Evolutionary conservation across 2,797 vertebrate genomes (phyloP).

Genomic region (Phoxinus dragarum): DNA sequence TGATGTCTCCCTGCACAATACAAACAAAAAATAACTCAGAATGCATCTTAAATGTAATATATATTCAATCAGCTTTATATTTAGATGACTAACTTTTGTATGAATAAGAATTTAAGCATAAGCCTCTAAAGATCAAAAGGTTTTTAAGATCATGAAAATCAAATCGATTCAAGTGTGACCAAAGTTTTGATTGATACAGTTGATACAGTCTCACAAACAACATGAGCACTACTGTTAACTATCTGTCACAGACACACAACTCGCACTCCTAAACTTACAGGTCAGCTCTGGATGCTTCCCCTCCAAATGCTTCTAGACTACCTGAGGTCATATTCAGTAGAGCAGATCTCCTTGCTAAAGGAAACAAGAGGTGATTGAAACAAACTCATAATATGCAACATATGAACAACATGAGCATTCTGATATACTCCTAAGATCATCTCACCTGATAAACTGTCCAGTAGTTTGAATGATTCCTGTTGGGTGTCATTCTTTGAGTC

Average conservation of each 20-base stretch:
- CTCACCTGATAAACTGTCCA: slow-evolving; percentile 76
- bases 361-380: background rate
- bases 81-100: background rate
- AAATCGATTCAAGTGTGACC: background rate
- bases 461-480: slow-evolving; percentile 73
- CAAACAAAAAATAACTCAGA: background rate
- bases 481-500: slow-evolving; percentile 60
- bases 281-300: slow-evolving; percentile 83
- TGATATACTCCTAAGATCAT: slow-evolving; percentile 3
- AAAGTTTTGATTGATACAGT: background rate
- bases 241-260: slow-evolving; percentile 29
- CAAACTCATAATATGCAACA: background rate
- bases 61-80: background rate
- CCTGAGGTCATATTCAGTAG: slow-evolving; percentile 80
- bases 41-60: background rate
- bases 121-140: background rate
- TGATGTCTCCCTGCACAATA: slow-evolving; percentile 84
- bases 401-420: background rate
- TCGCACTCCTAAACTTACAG: slow-evolving; percentile 75
- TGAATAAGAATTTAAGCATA: background rate
- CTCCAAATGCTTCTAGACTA: slow-evolving; percentile 86
- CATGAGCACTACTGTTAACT: background rate
- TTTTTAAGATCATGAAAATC: slow-evolving; percentile 10
- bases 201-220: slow-evolving; percentile 13
- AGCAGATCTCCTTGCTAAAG: slow-evolving; percentile 74